phyloP scores from a whole-genome alignment of 2,888 invertebrate species.

The Trichacis sp. region DNA sequence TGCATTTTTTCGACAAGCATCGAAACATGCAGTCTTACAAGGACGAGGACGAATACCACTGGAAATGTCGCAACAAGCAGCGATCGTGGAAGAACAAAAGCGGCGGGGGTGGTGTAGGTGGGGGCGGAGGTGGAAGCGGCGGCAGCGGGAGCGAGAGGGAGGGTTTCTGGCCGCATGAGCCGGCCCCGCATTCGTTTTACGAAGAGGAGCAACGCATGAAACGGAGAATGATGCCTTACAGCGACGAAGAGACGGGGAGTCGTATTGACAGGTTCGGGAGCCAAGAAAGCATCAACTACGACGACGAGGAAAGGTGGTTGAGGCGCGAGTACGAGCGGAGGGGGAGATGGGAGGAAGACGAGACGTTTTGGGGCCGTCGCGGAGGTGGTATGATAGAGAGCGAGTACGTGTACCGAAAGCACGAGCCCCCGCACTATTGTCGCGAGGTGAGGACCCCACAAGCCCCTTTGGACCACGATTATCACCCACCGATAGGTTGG shows the following conservation, averaged over 20 bases:
- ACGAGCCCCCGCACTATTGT: slow-evolving; percentile 56
- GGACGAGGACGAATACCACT: slow-evolving; percentile 63
- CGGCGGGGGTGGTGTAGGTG: slow-evolving; percentile 19
- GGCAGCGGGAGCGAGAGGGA: slow-evolving; percentile 44
- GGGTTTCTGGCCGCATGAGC: slow-evolving; percentile 50
- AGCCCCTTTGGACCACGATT: slow-evolving; percentile 46
- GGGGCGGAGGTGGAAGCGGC: slow-evolving; percentile 22
- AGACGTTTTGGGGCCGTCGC: slow-evolving; percentile 64
- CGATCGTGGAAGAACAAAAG: slow-evolving; percentile 51
- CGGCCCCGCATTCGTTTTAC: slow-evolving; percentile 51
- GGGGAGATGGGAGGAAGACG: slow-evolving; percentile 70
- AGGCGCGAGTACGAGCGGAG: slow-evolving; percentile 62
- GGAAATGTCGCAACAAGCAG: slow-evolving; percentile 60
- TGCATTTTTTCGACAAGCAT: slow-evolving; percentile 40
- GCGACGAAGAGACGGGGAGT: slow-evolving; percentile 66
- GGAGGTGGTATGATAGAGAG: slow-evolving; percentile 69
- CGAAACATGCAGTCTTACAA: slow-evolving; percentile 60
- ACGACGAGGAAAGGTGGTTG: slow-evolving; percentile 63
- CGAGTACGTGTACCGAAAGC: slow-evolving; percentile 66
- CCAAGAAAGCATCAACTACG: slow-evolving; percentile 69
- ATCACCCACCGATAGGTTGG: slow-evolving; percentile 54
- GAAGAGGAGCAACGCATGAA: slow-evolving; percentile 63
- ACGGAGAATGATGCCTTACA: slow-evolving; percentile 62
- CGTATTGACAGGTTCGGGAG: slow-evolving; percentile 65
- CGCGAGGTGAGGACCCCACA: slow-evolving; percentile 53